Conservation (phyloP, 2,113 vertebrate genomes). For the Mesoclemmys tuberculata region DNA sequence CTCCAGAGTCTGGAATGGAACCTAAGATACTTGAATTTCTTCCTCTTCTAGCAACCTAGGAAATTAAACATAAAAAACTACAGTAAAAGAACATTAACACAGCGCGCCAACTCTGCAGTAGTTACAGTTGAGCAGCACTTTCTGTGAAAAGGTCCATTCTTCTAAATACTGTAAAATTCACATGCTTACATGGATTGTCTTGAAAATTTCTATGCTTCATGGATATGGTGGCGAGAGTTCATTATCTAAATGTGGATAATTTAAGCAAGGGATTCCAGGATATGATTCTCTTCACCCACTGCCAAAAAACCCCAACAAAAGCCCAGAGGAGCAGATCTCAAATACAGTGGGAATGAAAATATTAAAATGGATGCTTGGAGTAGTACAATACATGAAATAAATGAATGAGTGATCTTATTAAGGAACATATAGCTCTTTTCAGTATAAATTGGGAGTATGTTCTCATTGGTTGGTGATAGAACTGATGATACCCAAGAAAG, state of each 20-base stretch:
- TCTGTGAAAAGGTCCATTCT: neutral
- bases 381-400: neutral
- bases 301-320: too few relatives aligned
- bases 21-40: neutral
- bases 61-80: neutral
- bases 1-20: neutral
- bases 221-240: neutral
- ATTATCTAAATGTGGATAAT: neutral
- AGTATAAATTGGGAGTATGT: neutral
- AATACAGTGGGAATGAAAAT: too few relatives aligned
- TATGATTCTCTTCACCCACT: too few relatives aligned
- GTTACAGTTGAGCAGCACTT: too few relatives aligned
- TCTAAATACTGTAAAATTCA: neutral
- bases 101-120: neutral
- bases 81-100: neutral
- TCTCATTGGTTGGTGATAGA: too few relatives aligned
- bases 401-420: neutral
- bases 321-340: too few relatives aligned
- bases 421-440: neutral
- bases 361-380: too few relatives aligned
- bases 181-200: neutral
- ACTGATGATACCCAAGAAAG: too few relatives aligned
- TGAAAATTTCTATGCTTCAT: neutral
- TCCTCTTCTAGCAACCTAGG: neutral
- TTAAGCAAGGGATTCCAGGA: neutral